A percentile compares a stretch with the other conserved stretches of the same genome.
phyloP scores from a whole-genome alignment of 2,113 vertebrate species.

The Ploceus nigricollis region DNA sequence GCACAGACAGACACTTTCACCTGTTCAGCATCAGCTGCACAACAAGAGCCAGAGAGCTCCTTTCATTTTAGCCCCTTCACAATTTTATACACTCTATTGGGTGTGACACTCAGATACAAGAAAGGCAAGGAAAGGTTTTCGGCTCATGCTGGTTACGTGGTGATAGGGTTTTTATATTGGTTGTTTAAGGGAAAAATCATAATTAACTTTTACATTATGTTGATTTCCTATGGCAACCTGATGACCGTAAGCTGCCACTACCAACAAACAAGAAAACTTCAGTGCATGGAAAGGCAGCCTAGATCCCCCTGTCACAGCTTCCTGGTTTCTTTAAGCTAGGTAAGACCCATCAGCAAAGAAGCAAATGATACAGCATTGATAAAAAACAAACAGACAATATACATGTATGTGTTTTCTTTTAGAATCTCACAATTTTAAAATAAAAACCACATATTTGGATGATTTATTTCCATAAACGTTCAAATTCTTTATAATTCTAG shows the following conservation, averaged over 20 bases:
- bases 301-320: not conserved
- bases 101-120: not conserved
- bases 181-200: not conserved
- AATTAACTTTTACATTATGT: not conserved
- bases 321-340: not conserved
- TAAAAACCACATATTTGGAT: not conserved
- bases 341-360: not conserved
- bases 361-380: not conserved
- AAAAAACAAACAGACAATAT: not conserved
- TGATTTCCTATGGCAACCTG: not conserved
- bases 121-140: not conserved
- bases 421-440: not conserved
- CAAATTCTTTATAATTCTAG: not conserved
- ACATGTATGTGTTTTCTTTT: not conserved
- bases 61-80: not conserved
- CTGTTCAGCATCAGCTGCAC: conserved; percentile 5
- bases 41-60: not conserved
- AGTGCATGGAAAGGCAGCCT: not conserved
- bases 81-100: not conserved
- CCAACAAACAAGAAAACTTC: not conserved
- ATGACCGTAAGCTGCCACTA: not conserved
- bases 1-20: not conserved
- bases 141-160: rapidly evolving
- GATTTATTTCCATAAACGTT: not conserved
- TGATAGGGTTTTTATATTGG: not conserved